Evolutionary conservation across 2,888 invertebrate species (phyloP).

Genomic region (Candidula unifasciata): DNA sequence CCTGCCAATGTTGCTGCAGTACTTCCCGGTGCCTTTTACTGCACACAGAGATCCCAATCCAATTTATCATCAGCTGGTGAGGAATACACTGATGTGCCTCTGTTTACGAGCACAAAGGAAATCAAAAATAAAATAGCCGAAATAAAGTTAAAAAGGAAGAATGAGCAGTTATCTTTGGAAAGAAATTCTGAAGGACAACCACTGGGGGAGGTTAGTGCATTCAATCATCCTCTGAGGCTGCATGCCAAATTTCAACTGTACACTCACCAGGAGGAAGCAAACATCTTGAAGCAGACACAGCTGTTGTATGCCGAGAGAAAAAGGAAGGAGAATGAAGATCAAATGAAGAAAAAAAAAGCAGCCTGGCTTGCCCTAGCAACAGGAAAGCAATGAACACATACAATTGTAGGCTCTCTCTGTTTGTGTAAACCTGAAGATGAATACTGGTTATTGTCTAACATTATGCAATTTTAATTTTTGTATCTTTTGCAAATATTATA

Average conservation of each 20-base stretch:
- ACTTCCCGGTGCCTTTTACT: conserved; percentile 59
- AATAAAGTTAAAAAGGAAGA: conserved; percentile 60
- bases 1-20: conserved; percentile 62
- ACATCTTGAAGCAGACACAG: conserved; percentile 65
- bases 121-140: conserved; percentile 65
- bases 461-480: not conserved
- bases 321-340: conserved; percentile 59
- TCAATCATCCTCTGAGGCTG: conserved; percentile 73
- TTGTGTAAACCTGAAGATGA: too few relatives aligned
- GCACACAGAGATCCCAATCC: conserved; percentile 41
- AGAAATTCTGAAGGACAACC: conserved; percentile 58
- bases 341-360: conserved; percentile 66
- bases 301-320: conserved; percentile 59
- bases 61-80: conserved; percentile 61
- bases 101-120: conserved; percentile 74
- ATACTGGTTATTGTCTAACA: not conserved
- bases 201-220: conserved; percentile 69
- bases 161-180: conserved; percentile 57
- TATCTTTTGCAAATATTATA: too few relatives aligned
- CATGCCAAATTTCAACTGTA: conserved; percentile 73
- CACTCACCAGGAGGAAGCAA: conserved; percentile 72
- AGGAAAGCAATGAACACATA: conserved; percentile 46
- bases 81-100: conserved; percentile 69
- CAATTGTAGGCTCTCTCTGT: not conserved
- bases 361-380: conserved; percentile 71